Evolutionary conservation across 2,113 vertebrate genomes (phyloP), one percentile per base, ranked within the genome.

Genomic region (Megalops atlanticus): DNA sequence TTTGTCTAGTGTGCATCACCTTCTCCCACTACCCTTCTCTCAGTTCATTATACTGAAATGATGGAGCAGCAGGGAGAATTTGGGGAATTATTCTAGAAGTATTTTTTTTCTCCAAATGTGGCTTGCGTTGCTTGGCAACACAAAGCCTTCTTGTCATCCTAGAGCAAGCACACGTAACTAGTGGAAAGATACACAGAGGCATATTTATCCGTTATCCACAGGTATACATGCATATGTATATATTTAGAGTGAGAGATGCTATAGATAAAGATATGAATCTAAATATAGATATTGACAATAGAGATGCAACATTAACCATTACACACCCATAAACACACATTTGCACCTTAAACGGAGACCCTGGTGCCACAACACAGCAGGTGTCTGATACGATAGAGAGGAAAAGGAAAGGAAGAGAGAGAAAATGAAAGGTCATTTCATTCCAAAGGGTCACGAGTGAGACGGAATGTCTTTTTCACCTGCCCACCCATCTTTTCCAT

Each of bases 81-180:
- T 35, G 54, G 45, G 52, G n/a, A 54, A 72, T 73, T 16, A 38
- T 45, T 58, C 45, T 33, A 35, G 54, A 82, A 52, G 70, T 71
- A 54, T 76, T 38, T 16, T 77, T 74, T 74, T 31, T 33, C 47
- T 45, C 58, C 6, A 40, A 72, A 79, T n/a, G 49, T 18, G 68
- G 15, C 39, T 16, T 33, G 38, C 58, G 82, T 82, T 81, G 84
- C 80, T 38, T 76, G 79, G 84, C 82, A 85, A 87, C 84, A 16
- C 43, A 73, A 74, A 79, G 81, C 74, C 38, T 21, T 52, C 31
- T 76, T 38, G 38, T 73, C 45, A 64, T 58, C 14, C 15, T 41
- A 52, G 38, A 41, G 77, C 27, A 58, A n/a, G 58, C 54, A 38
- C 8, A 33, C n/a, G 8, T 45, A 79, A 71, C 27, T 31, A 24